phyloP scores from a whole-genome alignment of 2,888 invertebrate genomes.

The Malthinus flaveolus region DNA sequence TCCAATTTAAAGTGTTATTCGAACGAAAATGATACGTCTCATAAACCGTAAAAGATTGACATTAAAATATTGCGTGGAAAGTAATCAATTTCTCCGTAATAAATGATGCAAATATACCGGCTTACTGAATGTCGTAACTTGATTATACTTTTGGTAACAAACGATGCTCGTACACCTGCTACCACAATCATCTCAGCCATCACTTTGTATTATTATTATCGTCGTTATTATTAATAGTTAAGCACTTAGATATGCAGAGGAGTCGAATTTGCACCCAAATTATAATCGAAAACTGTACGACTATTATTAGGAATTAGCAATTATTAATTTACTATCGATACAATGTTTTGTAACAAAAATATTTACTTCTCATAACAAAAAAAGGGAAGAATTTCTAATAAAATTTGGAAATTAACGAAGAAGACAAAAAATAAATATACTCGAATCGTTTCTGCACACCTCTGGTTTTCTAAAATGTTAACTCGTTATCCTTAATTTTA shows the following conservation, averaged over 20 bases:
- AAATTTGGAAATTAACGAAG: not conserved
- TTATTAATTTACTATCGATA: too few species aligned
- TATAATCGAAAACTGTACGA: too few species aligned
- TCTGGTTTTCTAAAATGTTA: not conserved
- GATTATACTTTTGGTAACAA: slow-evolving; percentile 20
- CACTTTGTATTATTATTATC: slow-evolving; percentile 15
- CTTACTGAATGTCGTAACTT: slow-evolving; percentile 21
- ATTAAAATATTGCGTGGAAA: slow-evolving; percentile 15
- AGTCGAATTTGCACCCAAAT: slow-evolving; percentile 1
- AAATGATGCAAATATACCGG: slow-evolving; percentile 18
- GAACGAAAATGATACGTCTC: slow-evolving; percentile 1
- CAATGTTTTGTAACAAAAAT: too few species aligned
- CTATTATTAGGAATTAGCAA: too few species aligned
- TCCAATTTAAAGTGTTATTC: slow-evolving; percentile 2
- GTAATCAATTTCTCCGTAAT: slow-evolving; percentile 20
- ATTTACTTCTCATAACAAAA: too few species aligned
- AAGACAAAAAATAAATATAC: not conserved
- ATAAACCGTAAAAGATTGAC: slow-evolving; percentile 16
- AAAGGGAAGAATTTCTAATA: too few species aligned
- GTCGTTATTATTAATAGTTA: slow-evolving; percentile 17
- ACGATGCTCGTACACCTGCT: slow-evolving; percentile 20
- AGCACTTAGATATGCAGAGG: slow-evolving; percentile 18
- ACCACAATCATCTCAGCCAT: slow-evolving; percentile 22
- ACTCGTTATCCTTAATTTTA: not conserved
- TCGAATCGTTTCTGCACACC: not conserved